These are phyloP conservation scores for Callinectes sapidus DNA, from an alignment of 2,888 invertebrate species.

Conservation along the genomic window DNA sequence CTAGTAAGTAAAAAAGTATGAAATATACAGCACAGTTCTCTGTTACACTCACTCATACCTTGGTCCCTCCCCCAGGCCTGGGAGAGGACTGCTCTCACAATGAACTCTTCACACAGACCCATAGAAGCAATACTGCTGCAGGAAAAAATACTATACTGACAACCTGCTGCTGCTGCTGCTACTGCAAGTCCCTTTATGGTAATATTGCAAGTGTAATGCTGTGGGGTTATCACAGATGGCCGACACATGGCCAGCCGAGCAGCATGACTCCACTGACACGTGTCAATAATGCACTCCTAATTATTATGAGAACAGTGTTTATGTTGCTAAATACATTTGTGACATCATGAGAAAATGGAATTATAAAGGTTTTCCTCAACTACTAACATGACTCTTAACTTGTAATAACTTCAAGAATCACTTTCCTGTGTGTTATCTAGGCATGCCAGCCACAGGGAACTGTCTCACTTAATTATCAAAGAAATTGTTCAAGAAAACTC, in stretches of 20 bases:
- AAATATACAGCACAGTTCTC: conserved; percentile 29
- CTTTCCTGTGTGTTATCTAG: conserved; percentile 9
- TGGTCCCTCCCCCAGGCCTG: neutral
- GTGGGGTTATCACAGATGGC: conserved; percentile 30
- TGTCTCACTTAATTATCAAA: neutral
- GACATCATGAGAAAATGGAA: conserved; percentile 21
- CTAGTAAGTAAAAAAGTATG: conserved; percentile 37
- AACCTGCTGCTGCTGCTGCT: neutral
- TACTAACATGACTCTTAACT: neutral
- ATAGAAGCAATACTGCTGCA: conserved; percentile 19
- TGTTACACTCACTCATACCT: neutral
- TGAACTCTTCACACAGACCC: neutral
- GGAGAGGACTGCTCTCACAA: conserved; percentile 13
- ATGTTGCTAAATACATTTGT: conserved; percentile 30
- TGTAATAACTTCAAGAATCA: neutral
- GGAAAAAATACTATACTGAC: conserved; percentile 14
- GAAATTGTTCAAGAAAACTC: neutral
- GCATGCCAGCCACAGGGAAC: neutral
- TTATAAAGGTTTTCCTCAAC: neutral
- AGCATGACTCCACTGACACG: conserved; percentile 18
- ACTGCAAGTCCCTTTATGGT: neutral
- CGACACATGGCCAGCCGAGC: neutral
- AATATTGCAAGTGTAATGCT: conserved; percentile 35
- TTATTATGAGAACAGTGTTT: conserved; percentile 26
- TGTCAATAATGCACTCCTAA: conserved; percentile 21